Evolutionary conservation across 2,797 vertebrate species (phyloP).

Genomic region (Selene dorsalis): DNA sequence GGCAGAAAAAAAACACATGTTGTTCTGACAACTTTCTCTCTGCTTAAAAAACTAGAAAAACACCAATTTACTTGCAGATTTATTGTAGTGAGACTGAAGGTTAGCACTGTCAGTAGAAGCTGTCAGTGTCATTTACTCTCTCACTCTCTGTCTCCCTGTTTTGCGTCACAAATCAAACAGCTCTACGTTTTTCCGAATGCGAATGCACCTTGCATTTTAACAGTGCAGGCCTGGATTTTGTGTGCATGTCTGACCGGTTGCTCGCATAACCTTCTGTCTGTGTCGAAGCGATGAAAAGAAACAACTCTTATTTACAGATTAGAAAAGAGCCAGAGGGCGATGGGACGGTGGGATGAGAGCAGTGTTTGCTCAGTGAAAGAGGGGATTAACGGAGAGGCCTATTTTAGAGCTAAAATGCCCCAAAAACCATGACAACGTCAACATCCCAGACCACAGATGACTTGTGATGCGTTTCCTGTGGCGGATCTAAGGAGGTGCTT

Average conservation of each 20-base stretch:
- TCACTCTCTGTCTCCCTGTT: slow-evolving; percentile 9
- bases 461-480: slow-evolving; percentile 79
- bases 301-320: slow-evolving; percentile 69
- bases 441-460: slow-evolving; percentile 76
- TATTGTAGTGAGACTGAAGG: neutral
- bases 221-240: neutral
- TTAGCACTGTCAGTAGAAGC: slow-evolving; percentile 17
- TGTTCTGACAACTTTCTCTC: slow-evolving; percentile 3
- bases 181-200: slow-evolving; percentile 6
- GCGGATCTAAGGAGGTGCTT: slow-evolving; percentile 65
- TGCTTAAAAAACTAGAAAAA: neutral
- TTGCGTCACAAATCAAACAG: slow-evolving; percentile 19
- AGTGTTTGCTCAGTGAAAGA: slow-evolving; percentile 61
- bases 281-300: slow-evolving; percentile 36
- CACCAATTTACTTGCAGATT: neutral
- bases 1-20: slow-evolving; percentile 43
- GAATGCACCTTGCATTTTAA: slow-evolving; percentile 4
- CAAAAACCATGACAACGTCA: slow-evolving; percentile 79
- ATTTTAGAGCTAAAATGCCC: slow-evolving; percentile 77
- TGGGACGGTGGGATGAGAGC: slow-evolving; percentile 62
- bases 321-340: slow-evolving; percentile 32
- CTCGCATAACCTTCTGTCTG: slow-evolving; percentile 21
- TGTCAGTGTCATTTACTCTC: slow-evolving; percentile 17
- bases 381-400: slow-evolving; percentile 77
- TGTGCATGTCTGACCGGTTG: neutral